Evolutionary conservation across 2,797 vertebrate genomes (phyloP).

Genomic region (Masticophis lateralis): DNA sequence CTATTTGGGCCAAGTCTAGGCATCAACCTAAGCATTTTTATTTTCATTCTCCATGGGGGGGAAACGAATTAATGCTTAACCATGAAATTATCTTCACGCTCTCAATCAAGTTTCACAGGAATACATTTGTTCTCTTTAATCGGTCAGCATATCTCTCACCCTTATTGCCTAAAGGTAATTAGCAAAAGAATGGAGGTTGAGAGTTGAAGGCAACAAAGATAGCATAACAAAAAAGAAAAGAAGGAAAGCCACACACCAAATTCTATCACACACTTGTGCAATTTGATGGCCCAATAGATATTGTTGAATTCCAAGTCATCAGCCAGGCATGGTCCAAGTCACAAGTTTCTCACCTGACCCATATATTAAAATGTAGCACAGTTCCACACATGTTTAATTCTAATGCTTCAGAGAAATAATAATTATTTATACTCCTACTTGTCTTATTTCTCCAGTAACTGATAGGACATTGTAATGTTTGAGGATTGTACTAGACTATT

Average conservation of each 20-base stretch:
- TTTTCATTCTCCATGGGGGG: neutral
- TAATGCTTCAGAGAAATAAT: neutral
- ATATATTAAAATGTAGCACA: neutral
- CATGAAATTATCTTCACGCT: neutral
- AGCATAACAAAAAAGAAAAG: neutral
- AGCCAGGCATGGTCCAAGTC: neutral
- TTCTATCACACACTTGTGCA: neutral
- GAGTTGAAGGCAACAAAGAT: neutral
- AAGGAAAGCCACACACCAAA: neutral
- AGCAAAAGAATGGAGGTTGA: neutral
- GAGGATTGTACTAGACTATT: neutral
- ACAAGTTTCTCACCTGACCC: neutral
- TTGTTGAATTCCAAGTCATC: neutral
- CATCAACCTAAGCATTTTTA: neutral
- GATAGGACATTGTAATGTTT: neutral
- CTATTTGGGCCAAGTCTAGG: neutral
- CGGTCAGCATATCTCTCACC: neutral
- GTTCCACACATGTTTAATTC: neutral
- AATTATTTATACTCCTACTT: neutral
- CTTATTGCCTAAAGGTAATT: neutral
- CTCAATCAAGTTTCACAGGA: neutral
- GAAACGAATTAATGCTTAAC: neutral
- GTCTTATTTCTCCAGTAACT: neutral
- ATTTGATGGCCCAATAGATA: neutral
- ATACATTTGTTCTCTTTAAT: neutral